A percentile compares a stretch with the other conserved stretches of the same genome.
phyloP scores from a whole-genome alignment of 2,113 vertebrate genomes.

The Protobothrops mucrosquamatus region DNA sequence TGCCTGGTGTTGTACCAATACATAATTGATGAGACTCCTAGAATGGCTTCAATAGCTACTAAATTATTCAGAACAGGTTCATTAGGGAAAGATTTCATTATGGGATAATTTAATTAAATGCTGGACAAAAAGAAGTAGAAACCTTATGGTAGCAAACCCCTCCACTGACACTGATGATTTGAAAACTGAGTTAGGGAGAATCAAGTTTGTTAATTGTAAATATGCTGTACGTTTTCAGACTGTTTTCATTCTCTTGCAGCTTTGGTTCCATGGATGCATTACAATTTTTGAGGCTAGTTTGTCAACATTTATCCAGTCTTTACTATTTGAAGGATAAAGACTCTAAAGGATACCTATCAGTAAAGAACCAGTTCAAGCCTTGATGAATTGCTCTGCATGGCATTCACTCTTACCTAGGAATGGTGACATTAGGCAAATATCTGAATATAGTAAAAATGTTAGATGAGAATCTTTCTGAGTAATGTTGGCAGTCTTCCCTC shows the following conservation, averaged over 20 bases:
- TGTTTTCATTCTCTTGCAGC: background rate
- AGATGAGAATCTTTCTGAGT: background rate
- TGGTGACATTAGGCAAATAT: background rate
- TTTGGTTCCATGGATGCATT: background rate
- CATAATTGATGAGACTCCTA: slow-evolving; percentile 76
- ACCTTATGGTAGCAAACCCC: slow-evolving; percentile 59
- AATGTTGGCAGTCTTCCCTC: background rate
- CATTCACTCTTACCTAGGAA: background rate
- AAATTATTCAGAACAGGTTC: slow-evolving; percentile 78
- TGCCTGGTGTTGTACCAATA: slow-evolving; percentile 58
- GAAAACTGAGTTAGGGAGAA: slow-evolving; percentile 50
- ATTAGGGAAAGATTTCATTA: slow-evolving; percentile 80
- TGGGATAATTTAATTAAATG: slow-evolving; percentile 81
- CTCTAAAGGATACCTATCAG: background rate
- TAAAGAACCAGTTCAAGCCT: background rate
- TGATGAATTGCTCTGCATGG: background rate
- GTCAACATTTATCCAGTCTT: background rate
- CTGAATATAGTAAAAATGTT: background rate
- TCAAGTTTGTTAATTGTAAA: slow-evolving; percentile 30
- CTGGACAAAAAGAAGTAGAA: slow-evolving; percentile 62
- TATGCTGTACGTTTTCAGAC: background rate
- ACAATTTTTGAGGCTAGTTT: background rate
- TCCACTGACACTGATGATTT: slow-evolving; percentile 48
- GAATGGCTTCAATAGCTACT: slow-evolving; percentile 70
- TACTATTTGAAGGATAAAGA: background rate